These are phyloP conservation scores for Scelioninae gen. 2 DNA, from an alignment of 2,888 invertebrate species.

Conservation along the genomic window DNA sequence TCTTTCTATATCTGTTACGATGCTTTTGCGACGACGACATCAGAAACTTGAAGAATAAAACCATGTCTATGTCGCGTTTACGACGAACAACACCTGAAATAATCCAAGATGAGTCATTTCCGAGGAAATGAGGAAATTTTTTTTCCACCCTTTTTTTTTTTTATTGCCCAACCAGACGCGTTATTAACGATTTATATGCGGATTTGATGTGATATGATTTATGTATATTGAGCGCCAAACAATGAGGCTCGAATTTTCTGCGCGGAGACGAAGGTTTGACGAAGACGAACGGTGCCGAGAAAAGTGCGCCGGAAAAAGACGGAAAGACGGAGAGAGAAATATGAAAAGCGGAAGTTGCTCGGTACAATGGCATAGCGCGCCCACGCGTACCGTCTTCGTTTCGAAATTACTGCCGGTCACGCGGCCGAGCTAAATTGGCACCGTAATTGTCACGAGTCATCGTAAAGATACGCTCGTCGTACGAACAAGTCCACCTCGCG, in stretches of 20 bases:
- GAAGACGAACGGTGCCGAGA: conserved; percentile 16
- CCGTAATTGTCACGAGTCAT: conserved; percentile 52
- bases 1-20: no score
- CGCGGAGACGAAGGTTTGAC: conserved; percentile 20
- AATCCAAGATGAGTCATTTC: no score
- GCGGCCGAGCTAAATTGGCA: conserved; percentile 53
- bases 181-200: conserved; percentile 54
- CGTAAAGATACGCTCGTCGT: conserved; percentile 41
- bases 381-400: conserved; percentile 55
- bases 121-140: no score
- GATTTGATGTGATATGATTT: conserved; percentile 42
- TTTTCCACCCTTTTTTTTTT: conserved; percentile 41
- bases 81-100: no score
- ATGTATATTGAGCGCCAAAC: conserved; percentile 41
- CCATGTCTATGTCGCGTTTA: no score
- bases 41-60: no score
- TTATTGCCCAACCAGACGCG: conserved; percentile 30
- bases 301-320: conserved; percentile 9
- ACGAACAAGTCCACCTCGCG: conserved; percentile 29
- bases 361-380: conserved; percentile 52
- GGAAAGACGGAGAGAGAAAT: conserved; percentile 23
- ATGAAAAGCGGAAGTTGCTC: conserved; percentile 52
- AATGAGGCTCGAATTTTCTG: conserved; percentile 34
- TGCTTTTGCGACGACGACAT: no score
- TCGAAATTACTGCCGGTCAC: conserved; percentile 56